Percentiles rank a stretch among this genome's conserved stretches.
These are phyloP conservation scores for Brachionus asplanchnoidis DNA, from an alignment of 1,140 invertebrate species.

Conservation along the genomic window DNA sequence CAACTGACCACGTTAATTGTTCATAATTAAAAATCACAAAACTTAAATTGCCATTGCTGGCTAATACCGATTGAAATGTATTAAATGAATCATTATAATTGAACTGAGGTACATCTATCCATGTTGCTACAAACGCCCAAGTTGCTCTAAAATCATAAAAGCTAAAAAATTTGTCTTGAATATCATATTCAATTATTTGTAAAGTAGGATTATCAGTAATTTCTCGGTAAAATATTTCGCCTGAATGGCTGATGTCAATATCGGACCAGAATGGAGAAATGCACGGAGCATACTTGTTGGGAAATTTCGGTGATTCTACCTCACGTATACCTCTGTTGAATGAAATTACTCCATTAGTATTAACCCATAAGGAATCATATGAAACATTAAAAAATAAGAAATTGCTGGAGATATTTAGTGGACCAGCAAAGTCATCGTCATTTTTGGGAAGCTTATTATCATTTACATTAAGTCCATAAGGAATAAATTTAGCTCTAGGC, in stretches of 20 bases:
- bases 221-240: not conserved
- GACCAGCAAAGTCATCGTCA: not conserved
- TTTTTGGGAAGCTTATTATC: not conserved
- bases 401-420: not conserved
- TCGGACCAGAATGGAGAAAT: not conserved
- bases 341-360: slow-evolving; percentile 17
- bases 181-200: not conserved
- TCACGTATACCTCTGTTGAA: not conserved
- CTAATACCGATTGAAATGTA: slow-evolving; percentile 37
- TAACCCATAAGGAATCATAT: not conserved
- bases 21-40: slow-evolving; percentile 43
- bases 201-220: not conserved
- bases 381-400: not conserved
- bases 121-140: slow-evolving; percentile 26
- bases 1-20: not conserved
- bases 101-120: not conserved
- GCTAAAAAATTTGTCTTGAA: not conserved
- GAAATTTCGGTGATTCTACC: not conserved
- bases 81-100: not conserved
- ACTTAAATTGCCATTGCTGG: not conserved
- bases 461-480: not conserved
- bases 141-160: not conserved
- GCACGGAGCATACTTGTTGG: not conserved
- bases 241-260: not conserved
- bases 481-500: not conserved